A percentile compares a stretch with the other conserved stretches of the same genome.
Conservation (phyloP, 2,797 vertebrate genomes). For the Arnoldichthys spilopterus region DNA sequence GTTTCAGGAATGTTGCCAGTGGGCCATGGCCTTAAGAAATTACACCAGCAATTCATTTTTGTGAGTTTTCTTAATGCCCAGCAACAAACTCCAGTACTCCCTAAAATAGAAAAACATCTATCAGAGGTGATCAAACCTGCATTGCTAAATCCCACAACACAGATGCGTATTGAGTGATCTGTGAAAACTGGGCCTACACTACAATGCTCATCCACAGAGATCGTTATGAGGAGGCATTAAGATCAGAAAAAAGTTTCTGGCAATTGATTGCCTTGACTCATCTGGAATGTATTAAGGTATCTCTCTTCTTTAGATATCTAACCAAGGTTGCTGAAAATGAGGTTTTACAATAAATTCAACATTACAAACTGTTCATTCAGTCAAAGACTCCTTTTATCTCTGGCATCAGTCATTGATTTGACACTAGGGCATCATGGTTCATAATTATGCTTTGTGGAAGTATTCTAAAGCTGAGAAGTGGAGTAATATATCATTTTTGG, state of each 20-base stretch:
- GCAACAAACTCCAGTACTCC: too few species aligned
- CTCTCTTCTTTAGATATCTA: neutral
- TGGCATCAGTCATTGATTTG: constrained; percentile 39
- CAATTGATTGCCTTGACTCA: neutral
- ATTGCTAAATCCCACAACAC: too few species aligned
- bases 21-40: too few species aligned
- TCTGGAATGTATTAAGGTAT: neutral
- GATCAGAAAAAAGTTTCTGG: neutral
- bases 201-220: too few species aligned
- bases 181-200: too few species aligned
- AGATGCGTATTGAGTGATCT: too few species aligned
- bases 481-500: neutral
- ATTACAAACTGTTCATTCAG: constrained; percentile 16
- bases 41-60: too few species aligned
- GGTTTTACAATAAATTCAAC: neutral
- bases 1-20: too few species aligned
- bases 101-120: too few species aligned
- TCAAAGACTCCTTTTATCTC: neutral
- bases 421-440: constrained; percentile 3
- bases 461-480: constrained; percentile 2
- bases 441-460: constrained; percentile 22
- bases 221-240: too few species aligned
- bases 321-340: neutral
- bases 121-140: too few species aligned
- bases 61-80: too few species aligned